Evolutionary conservation across 2,797 vertebrate species (phyloP).

Genomic region (Enoplosus armatus): DNA sequence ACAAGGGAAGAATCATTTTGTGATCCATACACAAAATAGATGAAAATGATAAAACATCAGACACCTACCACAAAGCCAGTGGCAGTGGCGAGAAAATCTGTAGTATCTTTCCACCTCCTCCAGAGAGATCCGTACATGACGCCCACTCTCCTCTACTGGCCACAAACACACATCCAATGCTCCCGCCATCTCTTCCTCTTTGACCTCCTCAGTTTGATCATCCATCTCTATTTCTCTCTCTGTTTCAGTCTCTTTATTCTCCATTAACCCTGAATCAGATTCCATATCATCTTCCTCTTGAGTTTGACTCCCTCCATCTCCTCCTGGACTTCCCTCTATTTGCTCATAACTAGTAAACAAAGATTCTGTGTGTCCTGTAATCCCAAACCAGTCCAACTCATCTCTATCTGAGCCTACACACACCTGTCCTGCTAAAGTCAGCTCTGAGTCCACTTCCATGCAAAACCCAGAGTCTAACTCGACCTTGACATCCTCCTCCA

Average conservation of each 20-base stretch:
- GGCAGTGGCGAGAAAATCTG: conserved; percentile 80
- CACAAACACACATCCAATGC: conserved; percentile 59
- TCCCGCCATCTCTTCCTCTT: conserved; percentile 13
- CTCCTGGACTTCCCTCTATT: neutral
- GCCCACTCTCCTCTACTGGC: conserved; percentile 63
- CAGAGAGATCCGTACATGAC: conserved; percentile 80
- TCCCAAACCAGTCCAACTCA: conserved; percentile 31
- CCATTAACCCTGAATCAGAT: neutral
- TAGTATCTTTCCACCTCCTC: conserved; percentile 85
- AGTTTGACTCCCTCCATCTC: conserved; percentile 13
- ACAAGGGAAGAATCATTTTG: neutral
- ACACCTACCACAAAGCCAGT: conserved; percentile 84
- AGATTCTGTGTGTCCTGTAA: neutral
- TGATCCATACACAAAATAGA: neutral
- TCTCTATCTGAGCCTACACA: conserved; percentile 23
- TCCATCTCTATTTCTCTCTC: conserved; percentile 7
- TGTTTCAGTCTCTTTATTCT: conserved; percentile 6
- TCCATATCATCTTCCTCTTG: conserved; percentile 29
- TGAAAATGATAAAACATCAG: neutral
- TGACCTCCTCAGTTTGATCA: conserved; percentile 1
- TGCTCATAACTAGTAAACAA: neutral
- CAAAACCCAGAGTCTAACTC: conserved; percentile 61
- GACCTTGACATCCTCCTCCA: conserved; percentile 56
- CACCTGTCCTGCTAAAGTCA: conserved; percentile 20
- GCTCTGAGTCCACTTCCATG: conserved; percentile 37